Evolutionary conservation across 2,113 vertebrate genomes (phyloP), one percentile per base, ranked within the genome.

Genomic region (Clarias magur): DNA sequence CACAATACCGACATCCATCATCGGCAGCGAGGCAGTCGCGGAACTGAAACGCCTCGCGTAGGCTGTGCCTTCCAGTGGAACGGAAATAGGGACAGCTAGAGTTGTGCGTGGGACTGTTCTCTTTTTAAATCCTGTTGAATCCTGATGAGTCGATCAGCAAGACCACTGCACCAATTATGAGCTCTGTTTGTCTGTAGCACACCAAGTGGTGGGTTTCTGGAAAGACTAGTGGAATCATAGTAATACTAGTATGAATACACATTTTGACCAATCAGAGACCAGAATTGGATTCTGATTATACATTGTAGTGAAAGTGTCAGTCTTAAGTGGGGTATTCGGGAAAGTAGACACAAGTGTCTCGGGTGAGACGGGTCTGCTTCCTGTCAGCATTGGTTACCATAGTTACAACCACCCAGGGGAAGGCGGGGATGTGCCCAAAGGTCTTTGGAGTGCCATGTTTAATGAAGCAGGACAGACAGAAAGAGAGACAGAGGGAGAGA

Each of bases 371-470:
- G 87, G 70, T 68, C 88, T 65, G 9, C 25, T 8, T 42, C 79
- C 21, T 70, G 38, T 60, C n/a, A 56, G 30, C 42, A 62, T 19
- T 4, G 60, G 94, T 94, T 94, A 89, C 92, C 86, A 79, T 93
- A 92, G 88, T 88, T 85, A 94, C 89, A 16, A 25, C 83, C 89
- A 91, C 7, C 11, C 4, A 4, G 2, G 4, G 82, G 85, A 84
- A 27, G 65, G 63, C 23, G 89, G 93, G 87, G 1, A 67, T 21
- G n/a, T 89, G 92, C 85, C 79, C 11, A 87, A 93, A 90, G 88
- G 92, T 93, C 68, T 82, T 84, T 70, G 34, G 65, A 84, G 88
- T 91, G 89, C n/a, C 87, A 85, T 91, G 91, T 92, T 92, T 84
- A 89, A 83, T 86, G 88, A 92, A 88, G 89, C 57, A 15, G 83